These are phyloP conservation scores for Aurelia sp. DNA, from an alignment of 30 jellyfish, hydroid and myxozoan species.

Conservation along the genomic window DNA sequence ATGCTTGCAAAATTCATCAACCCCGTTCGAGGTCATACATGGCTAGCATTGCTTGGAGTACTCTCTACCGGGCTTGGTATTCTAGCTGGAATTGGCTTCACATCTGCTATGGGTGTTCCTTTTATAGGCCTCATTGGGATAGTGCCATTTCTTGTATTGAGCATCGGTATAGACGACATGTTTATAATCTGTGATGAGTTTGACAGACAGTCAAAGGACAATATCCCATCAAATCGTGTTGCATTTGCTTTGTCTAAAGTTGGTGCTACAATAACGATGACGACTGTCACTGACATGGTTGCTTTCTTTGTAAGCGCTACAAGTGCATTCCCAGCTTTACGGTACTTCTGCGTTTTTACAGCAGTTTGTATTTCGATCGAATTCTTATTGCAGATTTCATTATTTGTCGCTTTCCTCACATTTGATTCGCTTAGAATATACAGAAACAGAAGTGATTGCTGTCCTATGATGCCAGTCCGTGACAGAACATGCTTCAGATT, in stretches of 20 bases:
- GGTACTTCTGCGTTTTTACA: constrained; percentile 69
- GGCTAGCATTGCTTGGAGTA: constrained; percentile 68
- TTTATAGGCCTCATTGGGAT: constrained; percentile 70
- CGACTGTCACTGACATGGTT: constrained; percentile 71
- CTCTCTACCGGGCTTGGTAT: constrained; percentile 68
- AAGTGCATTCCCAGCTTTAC: constrained; percentile 70
- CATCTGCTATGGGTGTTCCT: constrained; percentile 58
- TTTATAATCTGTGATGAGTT: constrained; percentile 69
- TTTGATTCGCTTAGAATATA: constrained; percentile 58
- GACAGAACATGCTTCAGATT: constrained; percentile 61
- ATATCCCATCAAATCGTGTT: constrained; percentile 52
- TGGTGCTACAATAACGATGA: constrained; percentile 85
- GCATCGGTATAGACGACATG: constrained; percentile 83
- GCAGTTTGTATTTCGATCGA: constrained; percentile 52
- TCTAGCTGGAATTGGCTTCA: constrained; percentile 75
- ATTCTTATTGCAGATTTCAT: constrained; percentile 54
- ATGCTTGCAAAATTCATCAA: constrained; percentile 59
- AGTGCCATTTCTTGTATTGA: constrained; percentile 72
- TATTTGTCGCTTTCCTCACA: constrained; percentile 55
- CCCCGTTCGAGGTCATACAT: constrained; percentile 77
- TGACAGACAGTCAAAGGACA: constrained; percentile 48
- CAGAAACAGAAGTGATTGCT: constrained; percentile 59
- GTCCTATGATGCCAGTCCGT: constrained; percentile 45
- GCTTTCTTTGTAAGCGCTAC: constrained; percentile 65
- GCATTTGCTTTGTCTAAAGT: constrained; percentile 60